Percentiles rank a stretch among this genome's conserved stretches.
These are phyloP conservation scores for Drosophila tani DNA, from an alignment of 1,140 invertebrate species.

Conservation along the genomic window DNA sequence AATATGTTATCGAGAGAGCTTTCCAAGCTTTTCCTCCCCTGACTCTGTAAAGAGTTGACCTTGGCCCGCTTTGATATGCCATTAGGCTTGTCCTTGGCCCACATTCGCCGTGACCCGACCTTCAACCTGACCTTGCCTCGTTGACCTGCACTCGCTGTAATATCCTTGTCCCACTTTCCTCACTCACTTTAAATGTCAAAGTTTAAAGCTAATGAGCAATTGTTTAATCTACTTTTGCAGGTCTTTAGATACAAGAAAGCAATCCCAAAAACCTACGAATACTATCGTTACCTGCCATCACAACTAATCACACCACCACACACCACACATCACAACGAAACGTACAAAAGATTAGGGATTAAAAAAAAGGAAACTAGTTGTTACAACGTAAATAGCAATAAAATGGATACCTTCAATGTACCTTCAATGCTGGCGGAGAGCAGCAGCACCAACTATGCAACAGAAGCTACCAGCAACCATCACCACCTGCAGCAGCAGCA, in stretches of 20 bases:
- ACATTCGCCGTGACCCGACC: conserved; percentile 30
- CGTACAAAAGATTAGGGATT: conserved; percentile 43
- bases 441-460: conserved; percentile 58
- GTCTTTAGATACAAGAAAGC: conserved; percentile 30
- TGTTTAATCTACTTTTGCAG: conserved; percentile 3
- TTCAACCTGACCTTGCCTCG: conserved; percentile 48
- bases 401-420: conserved; percentile 77
- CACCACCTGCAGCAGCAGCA: conserved; percentile 49
- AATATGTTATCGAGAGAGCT: conserved; percentile 18
- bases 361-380: conserved; percentile 13
- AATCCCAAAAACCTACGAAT: conserved; percentile 30
- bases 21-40: conserved; percentile 32
- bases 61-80: conserved; percentile 37
- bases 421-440: conserved; percentile 69
- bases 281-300: conserved; percentile 64
- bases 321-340: conserved; percentile 52
- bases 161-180: conserved; percentile 27
- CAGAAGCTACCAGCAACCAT: conserved; percentile 46
- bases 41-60: conserved; percentile 30
- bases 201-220: not conserved
- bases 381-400: conserved; percentile 25
- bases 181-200: not conserved
- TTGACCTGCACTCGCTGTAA: conserved; percentile 14
- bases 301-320: conserved; percentile 11
- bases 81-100: conserved; percentile 59